These are phyloP conservation scores for Bombus waltoni DNA, from an alignment of 1,140 invertebrate species.

Conservation along the genomic window DNA sequence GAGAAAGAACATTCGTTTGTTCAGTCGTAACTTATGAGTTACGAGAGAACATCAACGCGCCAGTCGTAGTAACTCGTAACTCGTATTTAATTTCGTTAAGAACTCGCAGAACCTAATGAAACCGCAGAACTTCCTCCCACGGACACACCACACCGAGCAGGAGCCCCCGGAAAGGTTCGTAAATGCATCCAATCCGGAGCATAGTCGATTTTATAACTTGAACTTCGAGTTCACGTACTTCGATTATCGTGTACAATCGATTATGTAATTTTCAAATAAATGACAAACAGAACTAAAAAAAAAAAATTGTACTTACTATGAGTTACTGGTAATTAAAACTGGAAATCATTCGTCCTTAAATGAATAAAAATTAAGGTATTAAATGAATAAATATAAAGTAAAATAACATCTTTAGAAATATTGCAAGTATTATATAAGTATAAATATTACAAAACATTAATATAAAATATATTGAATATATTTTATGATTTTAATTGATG, in stretches of 20 bases:
- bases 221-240: conserved; percentile 24
- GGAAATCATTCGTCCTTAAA: neutral
- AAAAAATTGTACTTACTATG: neutral
- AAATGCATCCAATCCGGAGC: conserved; percentile 17
- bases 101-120: neutral
- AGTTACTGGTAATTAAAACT: neutral
- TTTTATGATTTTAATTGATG: too few species aligned
- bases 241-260: conserved; percentile 29
- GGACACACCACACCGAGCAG: conserved; percentile 28
- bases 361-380: neutral
- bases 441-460: too few species aligned
- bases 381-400: neutral
- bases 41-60: conserved; percentile 43
- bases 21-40: conserved; percentile 40
- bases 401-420: neutral
- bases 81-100: conserved; percentile 19
- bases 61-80: conserved; percentile 2
- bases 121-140: conserved; percentile 23
- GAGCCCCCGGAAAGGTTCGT: conserved; percentile 31
- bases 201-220: conserved; percentile 41
- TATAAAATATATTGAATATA: too few species aligned
- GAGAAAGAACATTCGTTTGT: conserved; percentile 76
- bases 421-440: neutral
- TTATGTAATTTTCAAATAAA: neutral
- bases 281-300: too few species aligned